phyloP scores from a whole-genome alignment of 2,888 invertebrate species.

The Drosophila heteroneura region DNA sequence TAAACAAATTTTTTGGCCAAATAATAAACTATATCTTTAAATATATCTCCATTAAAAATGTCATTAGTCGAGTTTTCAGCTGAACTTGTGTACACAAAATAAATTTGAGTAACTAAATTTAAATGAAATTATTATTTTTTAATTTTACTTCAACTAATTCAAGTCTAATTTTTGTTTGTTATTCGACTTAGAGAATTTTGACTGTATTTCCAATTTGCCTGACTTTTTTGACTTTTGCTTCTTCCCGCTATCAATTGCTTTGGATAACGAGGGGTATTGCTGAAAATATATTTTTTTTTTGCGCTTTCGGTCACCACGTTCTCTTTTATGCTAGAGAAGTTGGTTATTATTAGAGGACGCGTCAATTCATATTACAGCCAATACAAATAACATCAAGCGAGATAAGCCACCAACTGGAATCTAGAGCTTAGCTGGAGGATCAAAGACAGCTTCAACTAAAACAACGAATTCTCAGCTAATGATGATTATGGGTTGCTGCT shows the following conservation, averaged over 20 bases:
- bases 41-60: background rate
- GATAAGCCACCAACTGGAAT: constrained; percentile 42
- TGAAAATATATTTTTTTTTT: constrained; percentile 28
- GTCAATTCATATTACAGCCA: constrained; percentile 77
- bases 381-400: constrained; percentile 68
- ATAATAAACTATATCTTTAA: background rate
- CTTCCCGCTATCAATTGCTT: constrained; percentile 69
- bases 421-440: constrained; percentile 35
- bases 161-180: background rate
- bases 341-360: constrained; percentile 77
- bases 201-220: constrained; percentile 65
- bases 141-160: background rate
- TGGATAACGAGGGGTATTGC: constrained; percentile 55
- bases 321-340: constrained; percentile 15
- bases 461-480: constrained; percentile 52
- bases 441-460: constrained; percentile 20
- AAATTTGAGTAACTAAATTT: background rate
- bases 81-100: background rate
- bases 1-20: background rate
- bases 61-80: background rate
- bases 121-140: background rate
- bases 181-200: background rate
- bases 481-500: constrained; percentile 73
- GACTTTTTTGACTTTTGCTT: constrained; percentile 39
- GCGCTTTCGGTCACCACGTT: constrained; percentile 30